Base-by-base conservation (phyloP, 2,113 vertebrate genomes). In the Dipodomys ordii region DNA sequence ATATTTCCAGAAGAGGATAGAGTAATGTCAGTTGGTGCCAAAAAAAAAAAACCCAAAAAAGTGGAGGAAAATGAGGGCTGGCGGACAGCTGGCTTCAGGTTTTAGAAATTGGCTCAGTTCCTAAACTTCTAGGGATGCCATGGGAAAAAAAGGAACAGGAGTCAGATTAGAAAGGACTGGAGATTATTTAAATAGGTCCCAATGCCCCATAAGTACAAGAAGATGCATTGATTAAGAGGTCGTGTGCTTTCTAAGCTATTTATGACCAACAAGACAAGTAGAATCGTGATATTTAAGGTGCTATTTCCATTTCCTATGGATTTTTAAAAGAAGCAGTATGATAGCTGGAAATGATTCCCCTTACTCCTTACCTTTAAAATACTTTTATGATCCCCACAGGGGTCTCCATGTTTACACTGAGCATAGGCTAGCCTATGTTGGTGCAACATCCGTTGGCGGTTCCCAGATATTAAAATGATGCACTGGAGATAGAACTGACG, bases 361-460 rank as follows among this genome's bases (percentile, higher is more conserved):
- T 16, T 13, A 57, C 53, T 15, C 53, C 53, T 57, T 57, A 6
- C 39, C 23, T 76, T 60, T 11, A 28, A 44, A 87, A 46, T 35
- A 87, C 30, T 22, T 64, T n/a, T 65, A 25, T 64, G 68, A 16
- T 16, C 27, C n/a, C 15, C 65, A 87, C 65, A 79, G 89, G 95
- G 69, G 60, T 80, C 25, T 78, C 0, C 49, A 11, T 73, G 7
- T 69, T 92, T 87, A 80, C 15, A 49, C 32, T 82, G 64, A 92
- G 35, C 74, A 76, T 23, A 84, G 60, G n/a, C 0, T 46, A 72
- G 71, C 87, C 67, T 0, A 39, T 46, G 39, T 94, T 92, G 96
- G 73, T 94, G 86, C 86, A 83, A 2, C 91, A 95, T 86, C 64
- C 92, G 83, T 74, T 74, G 96, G 82, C 69, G 71, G 71, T 88